Conservation (phyloP, 2,113 vertebrate species). For the Probosciger aterrimus region DNA sequence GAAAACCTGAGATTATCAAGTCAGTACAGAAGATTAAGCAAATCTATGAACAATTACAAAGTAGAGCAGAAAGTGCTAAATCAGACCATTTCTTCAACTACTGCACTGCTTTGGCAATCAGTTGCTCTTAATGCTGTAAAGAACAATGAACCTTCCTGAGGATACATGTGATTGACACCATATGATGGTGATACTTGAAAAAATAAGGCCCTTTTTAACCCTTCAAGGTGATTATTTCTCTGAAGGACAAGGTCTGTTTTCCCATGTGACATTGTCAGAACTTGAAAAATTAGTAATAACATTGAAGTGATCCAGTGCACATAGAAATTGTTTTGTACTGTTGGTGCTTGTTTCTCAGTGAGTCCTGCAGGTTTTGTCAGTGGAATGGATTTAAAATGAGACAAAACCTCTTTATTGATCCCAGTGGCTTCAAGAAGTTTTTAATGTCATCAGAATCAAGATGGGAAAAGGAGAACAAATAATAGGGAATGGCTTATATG, state of each 20-base stretch:
- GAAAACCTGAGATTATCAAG: background rate
- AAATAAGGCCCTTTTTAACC: background rate
- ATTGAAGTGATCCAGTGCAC: background rate
- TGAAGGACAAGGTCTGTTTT: background rate
- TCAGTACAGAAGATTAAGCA: background rate
- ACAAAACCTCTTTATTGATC: background rate
- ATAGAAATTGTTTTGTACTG: background rate
- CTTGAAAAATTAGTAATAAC: background rate
- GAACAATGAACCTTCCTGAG: background rate
- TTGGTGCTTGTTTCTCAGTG: background rate
- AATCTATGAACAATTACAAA: background rate
- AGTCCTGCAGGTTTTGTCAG: background rate
- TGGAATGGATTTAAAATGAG: background rate
- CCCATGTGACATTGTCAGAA: background rate
- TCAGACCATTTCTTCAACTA: background rate
- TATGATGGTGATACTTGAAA: background rate
- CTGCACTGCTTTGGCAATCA: background rate
- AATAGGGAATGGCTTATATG: background rate
- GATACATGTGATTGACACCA: background rate
- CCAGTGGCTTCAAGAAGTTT: background rate
- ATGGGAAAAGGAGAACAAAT: background rate
- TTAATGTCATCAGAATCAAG: background rate
- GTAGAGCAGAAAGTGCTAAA: background rate
- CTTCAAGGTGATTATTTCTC: background rate
- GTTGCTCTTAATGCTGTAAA: background rate